These are phyloP conservation scores for Stegodyphus dumicola DNA, from an alignment of 1,140 invertebrate species.

Conservation along the genomic window DNA sequence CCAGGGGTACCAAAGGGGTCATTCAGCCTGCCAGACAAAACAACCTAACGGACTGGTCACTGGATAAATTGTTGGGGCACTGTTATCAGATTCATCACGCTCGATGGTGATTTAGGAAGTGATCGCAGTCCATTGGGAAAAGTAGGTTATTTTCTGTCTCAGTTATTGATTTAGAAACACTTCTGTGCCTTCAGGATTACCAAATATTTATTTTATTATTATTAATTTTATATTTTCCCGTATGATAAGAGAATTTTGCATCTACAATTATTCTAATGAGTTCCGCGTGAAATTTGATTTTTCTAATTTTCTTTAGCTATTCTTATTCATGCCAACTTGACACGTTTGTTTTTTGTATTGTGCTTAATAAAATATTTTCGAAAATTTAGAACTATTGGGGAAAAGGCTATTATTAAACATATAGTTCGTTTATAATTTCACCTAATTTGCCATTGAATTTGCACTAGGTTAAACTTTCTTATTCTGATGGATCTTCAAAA, in stretches of 20 bases:
- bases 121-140: neutral
- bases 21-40: conserved; percentile 18
- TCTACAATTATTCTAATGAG: neutral
- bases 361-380: too few species aligned
- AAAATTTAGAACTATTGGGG: too few species aligned
- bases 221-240: neutral
- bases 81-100: conserved; percentile 59
- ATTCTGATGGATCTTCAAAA: too few species aligned
- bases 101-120: conserved; percentile 46
- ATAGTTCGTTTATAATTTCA: too few species aligned
- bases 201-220: neutral
- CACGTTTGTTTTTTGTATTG: too few species aligned
- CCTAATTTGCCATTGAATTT: too few species aligned
- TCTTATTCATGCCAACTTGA: too few species aligned
- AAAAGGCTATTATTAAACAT: too few species aligned
- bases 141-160: neutral
- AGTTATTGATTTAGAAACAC: neutral
- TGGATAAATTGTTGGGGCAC: conserved; percentile 51
- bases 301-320: too few species aligned
- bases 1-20: conserved; percentile 41
- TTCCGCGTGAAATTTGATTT: neutral
- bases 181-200: neutral
- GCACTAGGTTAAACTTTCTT: too few species aligned
- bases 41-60: conserved; percentile 30
- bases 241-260: neutral